Base-by-base conservation (phyloP, 2,888 invertebrate genomes). In the Kryphioiulus occultus region DNA sequence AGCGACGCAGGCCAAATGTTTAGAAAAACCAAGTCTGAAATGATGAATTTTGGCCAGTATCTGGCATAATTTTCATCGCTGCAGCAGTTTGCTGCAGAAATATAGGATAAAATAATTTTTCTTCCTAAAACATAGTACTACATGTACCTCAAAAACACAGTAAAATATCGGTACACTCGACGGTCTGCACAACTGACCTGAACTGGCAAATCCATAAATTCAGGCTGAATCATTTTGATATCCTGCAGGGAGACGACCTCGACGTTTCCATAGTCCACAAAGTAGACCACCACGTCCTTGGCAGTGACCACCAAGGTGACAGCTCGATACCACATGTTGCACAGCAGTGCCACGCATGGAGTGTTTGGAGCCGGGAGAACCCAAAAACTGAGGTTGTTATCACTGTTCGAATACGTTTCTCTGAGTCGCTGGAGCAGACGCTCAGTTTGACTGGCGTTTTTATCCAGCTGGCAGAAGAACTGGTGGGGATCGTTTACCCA, bases 141-240 rank as follows among this genome's bases (percentile, higher is more conserved):
- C n/a, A n/a, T n/a, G n/a, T n/a, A n/a, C n/a, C n/a, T n/a, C n/a
- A n/a, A n/a, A n/a, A n/a, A n/a, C n/a, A n/a, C n/a, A n/a, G n/a
- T n/a, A n/a, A n/a, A n/a, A n/a, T n/a, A n/a, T n/a, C n/a, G n/a
- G n/a, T n/a, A n/a, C n/a, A n/a, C n/a, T n/a, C n/a, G n/a, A n/a
- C n/a, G n/a, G n/a, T n/a, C 1, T 26, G 2, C 19, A 19, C 10
- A 84, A n/a, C n/a, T n/a, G n/a, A 84, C 91, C 89, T 92, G 92
- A 89, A 91, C 91, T 5, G 92, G 91, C 35, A 92, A 90, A 86
- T 91, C 91, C 39, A 91, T 89, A 89, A 91, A 92, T 88, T 90
- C 89, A 5, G 91, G 90, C 42, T 90, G 89, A 35, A 92, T 90
- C 68, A 90, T 89, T 5, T 90, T 89, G 1, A 91, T 89, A 19